phyloP scores from a whole-genome alignment of 2,797 vertebrate genomes.

The Pterois miles region DNA sequence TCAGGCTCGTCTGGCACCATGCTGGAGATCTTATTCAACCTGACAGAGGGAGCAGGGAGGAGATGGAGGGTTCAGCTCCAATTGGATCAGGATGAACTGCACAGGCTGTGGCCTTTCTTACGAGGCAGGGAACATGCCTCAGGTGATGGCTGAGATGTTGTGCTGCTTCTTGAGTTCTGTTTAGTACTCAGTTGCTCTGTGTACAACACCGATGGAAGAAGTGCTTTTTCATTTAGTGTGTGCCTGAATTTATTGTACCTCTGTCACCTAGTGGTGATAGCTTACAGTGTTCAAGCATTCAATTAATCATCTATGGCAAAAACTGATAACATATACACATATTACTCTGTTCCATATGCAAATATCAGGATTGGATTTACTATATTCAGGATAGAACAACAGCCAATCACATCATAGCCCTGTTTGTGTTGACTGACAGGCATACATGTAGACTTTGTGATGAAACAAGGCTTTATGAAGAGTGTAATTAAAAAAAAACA shows the following conservation, averaged over 20 bases:
- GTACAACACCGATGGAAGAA: not conserved
- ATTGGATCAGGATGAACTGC: slow-evolving; percentile 30
- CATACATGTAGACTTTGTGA: not conserved
- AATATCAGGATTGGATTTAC: not conserved
- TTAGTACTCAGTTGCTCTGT: not conserved
- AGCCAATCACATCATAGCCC: not conserved
- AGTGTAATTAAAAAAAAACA: not conserved
- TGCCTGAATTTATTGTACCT: not conserved
- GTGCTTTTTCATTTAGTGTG: not conserved
- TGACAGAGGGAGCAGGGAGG: slow-evolving; percentile 65
- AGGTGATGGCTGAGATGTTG: slow-evolving; percentile 33
- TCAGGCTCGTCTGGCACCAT: slow-evolving; percentile 88
- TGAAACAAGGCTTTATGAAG: not conserved
- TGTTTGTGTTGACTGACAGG: not conserved
- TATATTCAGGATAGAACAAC: not conserved
- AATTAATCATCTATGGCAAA: not conserved
- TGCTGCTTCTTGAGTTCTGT: not conserved
- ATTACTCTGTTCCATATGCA: not conserved
- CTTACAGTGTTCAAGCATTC: not conserved
- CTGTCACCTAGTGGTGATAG: not conserved
- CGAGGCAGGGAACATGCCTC: slow-evolving; percentile 48
- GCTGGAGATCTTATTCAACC: slow-evolving; percentile 91
- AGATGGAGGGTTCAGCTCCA: slow-evolving; percentile 45
- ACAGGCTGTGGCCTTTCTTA: slow-evolving; percentile 48
- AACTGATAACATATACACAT: not conserved